phyloP scores from a whole-genome alignment of 2,113 vertebrate genomes.

The Corythoichthys intestinalis region DNA sequence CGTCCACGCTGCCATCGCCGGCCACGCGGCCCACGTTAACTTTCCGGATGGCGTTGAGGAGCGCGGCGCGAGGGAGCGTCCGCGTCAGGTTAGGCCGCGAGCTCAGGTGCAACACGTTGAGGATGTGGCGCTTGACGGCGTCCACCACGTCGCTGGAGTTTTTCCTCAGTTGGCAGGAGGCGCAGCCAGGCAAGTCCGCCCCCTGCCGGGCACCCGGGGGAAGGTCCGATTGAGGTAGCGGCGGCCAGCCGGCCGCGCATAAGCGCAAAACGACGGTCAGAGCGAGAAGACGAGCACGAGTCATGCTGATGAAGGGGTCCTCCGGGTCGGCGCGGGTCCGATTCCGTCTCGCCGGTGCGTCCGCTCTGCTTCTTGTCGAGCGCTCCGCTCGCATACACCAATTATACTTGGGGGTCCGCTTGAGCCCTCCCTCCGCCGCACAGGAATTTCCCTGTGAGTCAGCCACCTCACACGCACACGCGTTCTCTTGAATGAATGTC shows the following conservation, averaged over 20 bases:
- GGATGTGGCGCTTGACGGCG: conserved; percentile 94
- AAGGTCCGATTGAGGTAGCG: not conserved
- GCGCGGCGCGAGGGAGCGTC: conserved; percentile 87
- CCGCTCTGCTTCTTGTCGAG: conserved; percentile 21
- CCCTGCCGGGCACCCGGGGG: conserved; percentile 53
- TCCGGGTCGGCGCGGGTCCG: not conserved
- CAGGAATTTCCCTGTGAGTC: conserved; percentile 73
- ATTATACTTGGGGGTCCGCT: conserved; percentile 71
- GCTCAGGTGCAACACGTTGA: conserved; percentile 94
- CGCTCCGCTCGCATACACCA: conserved; percentile 62
- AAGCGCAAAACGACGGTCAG: conserved; percentile 76
- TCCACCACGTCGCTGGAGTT: conserved; percentile 89
- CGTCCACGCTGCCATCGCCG: conserved; percentile 88
- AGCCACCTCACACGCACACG: conserved; percentile 31
- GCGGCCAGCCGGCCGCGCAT: conserved; percentile 4
- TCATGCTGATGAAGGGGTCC: conserved; percentile 73
- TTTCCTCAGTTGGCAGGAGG: conserved; percentile 82
- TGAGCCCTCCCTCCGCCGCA: conserved; percentile 70
- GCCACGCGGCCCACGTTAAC: conserved; percentile 89
- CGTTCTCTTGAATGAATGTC: conserved; percentile 52
- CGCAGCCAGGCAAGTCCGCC: conserved; percentile 72
- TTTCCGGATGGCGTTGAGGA: conserved; percentile 92
- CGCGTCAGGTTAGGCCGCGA: conserved; percentile 90
- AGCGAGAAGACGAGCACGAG: conserved; percentile 74
- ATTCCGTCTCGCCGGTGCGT: not conserved